phyloP scores from a whole-genome alignment of 1,140 invertebrate species.

The Leptinotarsa lineolata region DNA sequence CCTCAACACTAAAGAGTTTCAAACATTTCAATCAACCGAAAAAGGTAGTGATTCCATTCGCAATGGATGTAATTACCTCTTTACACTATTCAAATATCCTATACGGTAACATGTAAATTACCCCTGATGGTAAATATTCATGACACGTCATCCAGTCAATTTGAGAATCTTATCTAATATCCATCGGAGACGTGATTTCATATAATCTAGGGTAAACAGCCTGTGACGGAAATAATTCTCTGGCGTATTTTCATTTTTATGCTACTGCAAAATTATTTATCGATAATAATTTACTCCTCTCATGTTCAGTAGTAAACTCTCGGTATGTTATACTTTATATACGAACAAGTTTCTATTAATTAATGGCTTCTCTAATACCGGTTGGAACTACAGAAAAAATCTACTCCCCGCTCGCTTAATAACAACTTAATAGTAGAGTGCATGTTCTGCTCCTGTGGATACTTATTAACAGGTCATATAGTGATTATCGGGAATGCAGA shows the following conservation, averaged over 20 bases:
- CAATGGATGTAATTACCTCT: too few species aligned
- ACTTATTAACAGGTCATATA: conserved; percentile 25
- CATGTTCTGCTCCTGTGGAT: conserved; percentile 22
- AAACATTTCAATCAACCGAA: too few species aligned
- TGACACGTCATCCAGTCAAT: too few species aligned
- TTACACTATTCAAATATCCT: too few species aligned
- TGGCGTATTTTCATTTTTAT: neutral
- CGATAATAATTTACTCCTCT: conserved; percentile 15
- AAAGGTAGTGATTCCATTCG: too few species aligned
- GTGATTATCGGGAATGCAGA: conserved; percentile 21
- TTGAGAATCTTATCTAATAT: too few species aligned
- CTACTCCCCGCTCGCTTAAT: conserved; percentile 7
- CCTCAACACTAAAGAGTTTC: too few species aligned
- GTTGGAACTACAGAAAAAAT: conserved; percentile 22
- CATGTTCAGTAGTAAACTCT: conserved; percentile 22
- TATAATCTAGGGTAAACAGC: neutral
- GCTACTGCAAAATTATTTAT: neutral
- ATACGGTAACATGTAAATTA: too few species aligned
- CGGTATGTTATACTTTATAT: conserved; percentile 21
- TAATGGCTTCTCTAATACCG: conserved; percentile 27
- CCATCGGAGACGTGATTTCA: too few species aligned
- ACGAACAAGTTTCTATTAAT: conserved; percentile 26
- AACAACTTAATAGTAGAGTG: conserved; percentile 27
- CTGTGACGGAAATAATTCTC: neutral
- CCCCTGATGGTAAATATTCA: too few species aligned